Percentiles rank a stretch among this genome's conserved stretches.
Conservation (phyloP, 2,888 invertebrate genomes). For the Stenoptilia bipunctidactyla region DNA sequence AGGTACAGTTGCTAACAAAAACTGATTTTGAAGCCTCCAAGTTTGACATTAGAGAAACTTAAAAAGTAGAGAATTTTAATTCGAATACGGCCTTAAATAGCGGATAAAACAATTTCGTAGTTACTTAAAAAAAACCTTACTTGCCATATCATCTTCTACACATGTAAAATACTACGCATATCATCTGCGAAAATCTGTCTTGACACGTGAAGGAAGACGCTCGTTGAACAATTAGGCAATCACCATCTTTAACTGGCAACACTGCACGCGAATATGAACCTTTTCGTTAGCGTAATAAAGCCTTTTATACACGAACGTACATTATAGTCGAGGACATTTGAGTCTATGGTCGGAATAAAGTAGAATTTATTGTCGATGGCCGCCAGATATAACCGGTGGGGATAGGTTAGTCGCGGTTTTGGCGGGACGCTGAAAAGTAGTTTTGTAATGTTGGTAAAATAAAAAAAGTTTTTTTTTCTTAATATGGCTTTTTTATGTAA, state of each 20-base stretch:
- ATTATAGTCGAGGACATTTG: neutral
- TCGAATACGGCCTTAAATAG: too few species aligned
- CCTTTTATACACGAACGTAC: slow-evolving; percentile 7
- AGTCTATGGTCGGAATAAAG: slow-evolving; percentile 22
- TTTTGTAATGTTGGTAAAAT: slow-evolving; percentile 1
- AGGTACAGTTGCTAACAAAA: too few species aligned
- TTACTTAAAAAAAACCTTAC: too few species aligned
- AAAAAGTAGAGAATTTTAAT: too few species aligned
- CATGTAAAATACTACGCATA: too few species aligned
- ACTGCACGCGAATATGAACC: slow-evolving; percentile 18
- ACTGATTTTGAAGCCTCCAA: too few species aligned
- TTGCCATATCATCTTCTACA: too few species aligned
- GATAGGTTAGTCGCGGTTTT: slow-evolving; percentile 16
- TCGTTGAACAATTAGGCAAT: slow-evolving; percentile 3
- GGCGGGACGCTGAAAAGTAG: slow-evolving; percentile 2
- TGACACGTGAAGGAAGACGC: slow-evolving; percentile 5
- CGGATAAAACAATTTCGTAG: too few species aligned
- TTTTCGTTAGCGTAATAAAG: slow-evolving; percentile 20
- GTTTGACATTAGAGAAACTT: too few species aligned
- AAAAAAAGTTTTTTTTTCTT: too few species aligned
- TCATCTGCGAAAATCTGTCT: neutral
- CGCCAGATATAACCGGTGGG: slow-evolving; percentile 31
- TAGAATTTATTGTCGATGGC: slow-evolving; percentile 36
- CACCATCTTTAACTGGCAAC: neutral
- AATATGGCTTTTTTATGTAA: too few species aligned